Conservation (phyloP, 2,113 vertebrate genomes). For the Dromiciops gliroides region DNA sequence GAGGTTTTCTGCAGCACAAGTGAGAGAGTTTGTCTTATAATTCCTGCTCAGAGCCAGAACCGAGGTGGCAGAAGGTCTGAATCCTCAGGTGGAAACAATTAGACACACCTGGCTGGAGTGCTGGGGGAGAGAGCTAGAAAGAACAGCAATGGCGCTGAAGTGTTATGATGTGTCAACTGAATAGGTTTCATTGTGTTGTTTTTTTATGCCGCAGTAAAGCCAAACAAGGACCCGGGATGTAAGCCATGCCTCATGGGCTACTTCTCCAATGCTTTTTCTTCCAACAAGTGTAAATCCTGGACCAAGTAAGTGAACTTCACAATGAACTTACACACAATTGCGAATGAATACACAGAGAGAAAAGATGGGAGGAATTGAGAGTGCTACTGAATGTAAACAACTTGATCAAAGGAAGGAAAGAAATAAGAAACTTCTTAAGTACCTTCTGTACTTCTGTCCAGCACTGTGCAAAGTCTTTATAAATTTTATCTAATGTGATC, state of each 20-base stretch:
- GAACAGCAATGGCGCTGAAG: not conserved
- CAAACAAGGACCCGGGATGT: conserved; percentile 83
- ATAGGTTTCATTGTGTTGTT: conserved; percentile 56
- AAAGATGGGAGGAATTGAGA: not conserved
- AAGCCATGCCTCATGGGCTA: conserved; percentile 86
- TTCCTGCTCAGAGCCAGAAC: not conserved
- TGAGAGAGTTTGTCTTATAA: not conserved
- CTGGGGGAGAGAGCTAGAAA: fast-evolving
- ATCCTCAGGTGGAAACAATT: not conserved
- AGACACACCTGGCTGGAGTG: not conserved
- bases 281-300: conserved; percentile 91
- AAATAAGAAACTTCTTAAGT: not conserved
- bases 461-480: not conserved
- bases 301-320: conserved; percentile 88
- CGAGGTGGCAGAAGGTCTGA: not conserved
- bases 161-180: conserved; percentile 17
- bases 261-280: conserved; percentile 87
- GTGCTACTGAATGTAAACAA: not conserved
- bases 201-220: conserved; percentile 81
- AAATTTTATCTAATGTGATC: not conserved
- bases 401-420: not conserved
- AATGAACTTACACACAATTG: not conserved
- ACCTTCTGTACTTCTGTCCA: not conserved
- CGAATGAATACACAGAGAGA: not conserved
- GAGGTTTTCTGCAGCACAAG: not conserved